Base-by-base conservation (phyloP, 1,140 invertebrate species). In the Coelopa frigida region DNA sequence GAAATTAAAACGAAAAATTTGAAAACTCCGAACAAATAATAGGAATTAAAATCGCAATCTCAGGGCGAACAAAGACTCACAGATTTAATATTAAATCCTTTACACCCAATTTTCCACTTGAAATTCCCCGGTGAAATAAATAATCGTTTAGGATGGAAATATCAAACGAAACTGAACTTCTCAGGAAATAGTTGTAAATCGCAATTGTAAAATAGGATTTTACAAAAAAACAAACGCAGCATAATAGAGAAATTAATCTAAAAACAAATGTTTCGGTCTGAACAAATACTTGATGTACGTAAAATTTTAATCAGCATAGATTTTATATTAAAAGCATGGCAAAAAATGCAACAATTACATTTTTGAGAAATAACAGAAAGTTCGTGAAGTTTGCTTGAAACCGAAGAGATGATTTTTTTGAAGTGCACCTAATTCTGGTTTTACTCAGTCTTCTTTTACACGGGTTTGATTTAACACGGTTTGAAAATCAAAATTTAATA, bases 161-260 rank as follows among this genome's bases (percentile, higher is more conserved):
- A 22, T 42, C 29, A 42, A 42, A 42, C 40, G 40, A 42, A 42
- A 31, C 29, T 42, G 40, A 42, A 42, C 40, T 42, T 42, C 40
- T 42, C 40, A 42, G 40, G 40, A 31, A 42, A 7, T 42, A 42
- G 33, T 17, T 41, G n/a, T n/a, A n/a, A n/a, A n/a, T n/a, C n/a
- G n/a, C n/a, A 29, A 31, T 42, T 31, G 40, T 21, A 8, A 15
- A 42, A 42, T 31, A 42, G 22, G 32, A 29, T 6, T 10, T 18
- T 10, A 42, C 21, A 41, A 39, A 39, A 26, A 22, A 27, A 41
- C 17, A 17, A 15, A 41, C 15, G 33, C 29, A 17, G 33, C 7
- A 43, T 31, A 43, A 31, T 32, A 43, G 33, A 32, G 23, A 29
- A 43, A 43, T 43, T 43, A 32, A 26, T 43, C 31, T 21, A 20